Evolutionary conservation across 2,113 vertebrate species (phyloP), one percentile per base, ranked within the genome.

Genomic region (Cryptoleucopteryx plumbea): DNA sequence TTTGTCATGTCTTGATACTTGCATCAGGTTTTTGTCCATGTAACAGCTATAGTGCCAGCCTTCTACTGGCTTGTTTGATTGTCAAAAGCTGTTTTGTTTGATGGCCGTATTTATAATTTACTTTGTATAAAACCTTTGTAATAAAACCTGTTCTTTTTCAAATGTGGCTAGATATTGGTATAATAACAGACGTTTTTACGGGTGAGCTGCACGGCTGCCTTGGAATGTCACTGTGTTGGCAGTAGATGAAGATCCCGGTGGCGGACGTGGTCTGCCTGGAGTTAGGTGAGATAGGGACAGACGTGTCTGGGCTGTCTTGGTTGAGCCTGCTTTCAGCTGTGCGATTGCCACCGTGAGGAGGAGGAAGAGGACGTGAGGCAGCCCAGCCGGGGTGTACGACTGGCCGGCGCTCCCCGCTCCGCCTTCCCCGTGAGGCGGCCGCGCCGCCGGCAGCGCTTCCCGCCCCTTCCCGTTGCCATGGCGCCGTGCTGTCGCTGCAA

Each of bases 241-340:
- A 7, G 2, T 20, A 7, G 11, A 1, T 4, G 62, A 19, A 6
- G 73, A 5, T 47, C 65, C 73, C 11, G 55, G 31, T 59, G 81
- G 23, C 27, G 40, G 31, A 9, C 4, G 25, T 2, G 16, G 21
- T 19, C 16, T 6, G 18, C 1, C 32, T 3, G 38, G 40, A 20
- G 17, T 2, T 10, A 3, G 31, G n/a, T 2, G 19, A 32, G 50
- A 9, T 13, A 43, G 40, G 66, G 50, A 6, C 62, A 5, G 45
- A 5, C 6, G 0, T 3, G 6, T 15, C 31, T 0, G 40, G 25
- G 45, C 31, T 13, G 27, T 1, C 16, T 11, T 5, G 36, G 11
- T 10, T 11, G 23, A 34, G 18, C 25, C 34, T 16, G 9, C n/a
- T 61, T 29, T 68, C 12, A 29, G 22, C 70, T 6, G 10, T 5